Evolutionary conservation across 2,888 invertebrate genomes (phyloP), one percentile per base, ranked within the genome.

Genomic region (Epinotia bilunana): DNA sequence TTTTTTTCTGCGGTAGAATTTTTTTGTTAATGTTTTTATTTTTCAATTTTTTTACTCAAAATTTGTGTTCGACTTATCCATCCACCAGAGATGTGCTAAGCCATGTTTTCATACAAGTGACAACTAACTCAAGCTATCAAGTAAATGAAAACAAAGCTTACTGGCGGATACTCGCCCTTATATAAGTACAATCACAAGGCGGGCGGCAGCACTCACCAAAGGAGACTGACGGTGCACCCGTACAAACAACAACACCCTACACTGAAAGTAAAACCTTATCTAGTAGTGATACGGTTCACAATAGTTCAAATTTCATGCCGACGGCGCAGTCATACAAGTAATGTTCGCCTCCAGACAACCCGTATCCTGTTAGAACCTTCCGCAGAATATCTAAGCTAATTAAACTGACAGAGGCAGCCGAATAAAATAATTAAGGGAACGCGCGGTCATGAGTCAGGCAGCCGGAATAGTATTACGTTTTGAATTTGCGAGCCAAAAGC

Each of bases 371-470:
- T n/a, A 13, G 61, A 6, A 33, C 33, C 28, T 33, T 33, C 4
- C 39, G n/a, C 9, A 39, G n/a, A n/a, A 18, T 39, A 33, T 6
- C 11, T 39, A 18, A 9, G 11, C 61, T 62, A 62, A 62, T 62
- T 62, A 62, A 62, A 65, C 23, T 53, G 65, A 49, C 63, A 28
- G 43, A 62, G 62, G n/a, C 62, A n/a, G 62, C 62, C 18, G 18
- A 62, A 43, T 62, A n/a, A 33, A 16, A 33, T 57, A 20, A 9
- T 57, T 57, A 57, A 7, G 9, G 18, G n/a, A 57, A n/a, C n/a
- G n/a, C 20, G 57, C 18, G 57, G 18, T 57, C 57, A 9, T 4
- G 16, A 13, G 55, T 39, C 18, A 18, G 18, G 12, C 46, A 13
- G 46, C 4, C 4, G 13, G 12, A 12, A 46, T 13, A 46, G 46